Evolutionary conservation across 2,113 vertebrate species (phyloP), one percentile per base, ranked within the genome.

Genomic region (Eudyptes chrysolophus): DNA sequence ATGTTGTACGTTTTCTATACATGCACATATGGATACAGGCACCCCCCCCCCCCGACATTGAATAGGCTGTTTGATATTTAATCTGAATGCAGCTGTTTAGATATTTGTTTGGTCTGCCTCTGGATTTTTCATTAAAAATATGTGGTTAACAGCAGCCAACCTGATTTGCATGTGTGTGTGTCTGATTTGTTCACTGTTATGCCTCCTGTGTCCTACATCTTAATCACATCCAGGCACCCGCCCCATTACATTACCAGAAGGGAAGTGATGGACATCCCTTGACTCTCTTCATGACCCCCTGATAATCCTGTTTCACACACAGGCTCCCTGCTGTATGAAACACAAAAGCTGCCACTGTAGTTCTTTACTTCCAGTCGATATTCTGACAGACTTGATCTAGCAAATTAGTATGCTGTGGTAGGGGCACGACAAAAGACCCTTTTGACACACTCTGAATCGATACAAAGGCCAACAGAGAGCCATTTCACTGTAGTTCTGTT

Each of bases 281-380:
- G 99, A 98, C 98, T 99, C 99, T 98, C 99, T 98, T 99, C 98
- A 98, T 99, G 99, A 99, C 99, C 99, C 98, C 99, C 99, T 99
- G 98, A 99, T 99, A 99, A 99, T 99, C 99, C 99, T 99, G 99
- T 99, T 99, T 99, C 99, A 99, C 99, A 99, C 98, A 99, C 98
- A 99, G 99, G 98, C 99, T 99, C 99, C 99, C 99, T 92, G 99
- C 99, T 99, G 99, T 97, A 99, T 96, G 96, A 96, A 98, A 98
- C 99, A 99, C 99, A 99, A 99, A 99, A 99, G 99, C 99, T 97
- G 98, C 98, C 98, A 98, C 98, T 98, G 98, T 98, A 98, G 99
- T 99, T 99, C 99, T 98, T 98, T 98, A 98, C 99, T 99, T 99
- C 98, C 99, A 99, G 99, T 99, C 99, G 98, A 99, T 99, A 99